These are phyloP conservation scores for Mobula hypostoma DNA, from an alignment of 2,113 vertebrate species.

Conservation along the genomic window DNA sequence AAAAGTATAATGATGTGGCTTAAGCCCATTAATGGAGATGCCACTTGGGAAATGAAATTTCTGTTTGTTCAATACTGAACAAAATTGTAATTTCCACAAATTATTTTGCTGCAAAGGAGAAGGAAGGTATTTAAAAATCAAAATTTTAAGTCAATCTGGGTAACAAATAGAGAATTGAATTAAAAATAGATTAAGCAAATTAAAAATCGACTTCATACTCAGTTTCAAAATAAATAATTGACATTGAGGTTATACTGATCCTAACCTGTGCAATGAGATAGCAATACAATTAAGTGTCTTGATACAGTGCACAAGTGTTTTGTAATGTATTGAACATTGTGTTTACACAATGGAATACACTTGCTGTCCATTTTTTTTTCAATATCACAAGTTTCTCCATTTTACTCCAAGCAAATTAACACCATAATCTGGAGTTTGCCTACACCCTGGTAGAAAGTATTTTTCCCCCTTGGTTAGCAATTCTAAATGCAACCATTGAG, in stretches of 20 bases:
- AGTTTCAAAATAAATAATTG: background rate
- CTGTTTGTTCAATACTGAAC: background rate
- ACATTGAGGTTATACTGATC: background rate
- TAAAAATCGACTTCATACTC: background rate
- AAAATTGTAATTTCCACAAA: constrained; percentile 8
- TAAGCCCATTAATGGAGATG: background rate
- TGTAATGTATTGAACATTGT: background rate
- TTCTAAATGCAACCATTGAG: background rate
- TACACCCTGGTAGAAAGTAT: background rate
- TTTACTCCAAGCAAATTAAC: background rate
- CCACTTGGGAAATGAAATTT: background rate
- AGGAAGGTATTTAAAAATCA: constrained; percentile 1
- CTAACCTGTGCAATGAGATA: background rate
- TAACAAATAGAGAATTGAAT: constrained; percentile 8
- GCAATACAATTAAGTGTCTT: background rate
- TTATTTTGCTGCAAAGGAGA: background rate
- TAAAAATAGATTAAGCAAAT: background rate
- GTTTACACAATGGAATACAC: background rate
- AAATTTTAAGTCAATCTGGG: background rate
- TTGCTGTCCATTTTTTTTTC: background rate
- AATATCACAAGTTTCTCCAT: background rate
- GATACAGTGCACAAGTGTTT: background rate
- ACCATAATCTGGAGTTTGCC: constrained; percentile 20
- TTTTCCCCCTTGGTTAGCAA: background rate
- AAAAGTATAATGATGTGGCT: background rate